A percentile compares a stretch with the other conserved stretches of the same genome.
Evolutionary conservation across 2,113 vertebrate genomes (phyloP).

Genomic region (Seriola rivoliana): DNA sequence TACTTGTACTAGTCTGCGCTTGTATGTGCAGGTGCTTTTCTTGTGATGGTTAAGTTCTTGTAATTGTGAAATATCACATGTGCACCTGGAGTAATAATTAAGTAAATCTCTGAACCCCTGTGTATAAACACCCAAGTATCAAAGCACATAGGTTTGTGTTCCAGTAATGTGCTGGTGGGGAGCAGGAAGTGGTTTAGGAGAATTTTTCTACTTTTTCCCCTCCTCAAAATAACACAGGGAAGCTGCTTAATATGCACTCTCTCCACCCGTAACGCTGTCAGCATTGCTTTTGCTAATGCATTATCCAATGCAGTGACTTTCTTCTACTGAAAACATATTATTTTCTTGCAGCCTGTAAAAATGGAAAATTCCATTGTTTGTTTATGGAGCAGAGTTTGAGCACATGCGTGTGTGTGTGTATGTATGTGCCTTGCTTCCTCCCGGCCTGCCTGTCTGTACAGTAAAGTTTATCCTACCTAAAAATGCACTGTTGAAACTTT

Average conservation of each 20-base stretch:
- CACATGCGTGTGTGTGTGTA: constrained; percentile 14
- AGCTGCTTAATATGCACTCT: constrained; percentile 4
- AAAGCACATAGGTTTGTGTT: constrained; percentile 14
- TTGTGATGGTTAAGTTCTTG: constrained; percentile 29
- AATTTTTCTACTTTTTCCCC: background rate
- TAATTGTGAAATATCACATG: constrained; percentile 45
- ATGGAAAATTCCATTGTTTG: constrained; percentile 1
- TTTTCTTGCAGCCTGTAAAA: constrained; percentile 1
- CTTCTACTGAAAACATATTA: background rate
- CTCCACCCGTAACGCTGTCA: constrained; percentile 1
- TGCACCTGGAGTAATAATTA: constrained; percentile 24
- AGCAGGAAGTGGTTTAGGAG: constrained; percentile 22
- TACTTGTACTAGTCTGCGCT: constrained; percentile 47
- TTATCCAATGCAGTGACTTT: background rate
- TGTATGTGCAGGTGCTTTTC: constrained; percentile 33
- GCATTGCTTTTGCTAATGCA: background rate
- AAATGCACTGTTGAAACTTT: constrained; percentile 85
- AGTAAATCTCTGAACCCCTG: constrained; percentile 29
- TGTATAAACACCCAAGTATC: constrained; percentile 14
- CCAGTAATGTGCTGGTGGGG: constrained; percentile 19
- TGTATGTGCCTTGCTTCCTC: constrained; percentile 26
- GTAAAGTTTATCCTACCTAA: constrained; percentile 70
- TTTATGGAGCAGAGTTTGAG: constrained; percentile 19
- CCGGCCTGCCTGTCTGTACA: constrained; percentile 20
- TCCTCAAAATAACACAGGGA: background rate